Percentiles rank a stretch among this genome's conserved stretches.
phyloP scores from a whole-genome alignment of 2,888 invertebrate genomes.

The Acanthosoma haemorrhoidale region DNA sequence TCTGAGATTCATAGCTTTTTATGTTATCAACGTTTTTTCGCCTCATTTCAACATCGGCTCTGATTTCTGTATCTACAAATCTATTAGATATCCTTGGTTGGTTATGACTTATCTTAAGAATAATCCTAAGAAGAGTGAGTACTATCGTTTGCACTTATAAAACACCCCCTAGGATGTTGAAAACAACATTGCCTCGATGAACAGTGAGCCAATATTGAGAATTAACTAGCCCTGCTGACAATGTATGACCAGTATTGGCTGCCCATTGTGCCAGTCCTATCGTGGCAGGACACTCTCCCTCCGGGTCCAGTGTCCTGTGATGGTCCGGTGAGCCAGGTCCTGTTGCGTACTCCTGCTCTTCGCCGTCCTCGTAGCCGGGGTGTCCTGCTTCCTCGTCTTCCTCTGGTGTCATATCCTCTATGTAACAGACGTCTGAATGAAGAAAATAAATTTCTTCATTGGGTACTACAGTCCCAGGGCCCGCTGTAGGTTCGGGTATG shows the following conservation, averaged over 20 bases:
- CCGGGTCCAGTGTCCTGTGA: background rate
- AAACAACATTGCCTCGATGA: too few relatives aligned
- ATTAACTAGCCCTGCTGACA: background rate
- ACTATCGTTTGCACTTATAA: too few relatives aligned
- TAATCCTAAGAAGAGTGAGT: too few relatives aligned
- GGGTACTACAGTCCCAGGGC: constrained; percentile 21
- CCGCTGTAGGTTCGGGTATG: constrained; percentile 4
- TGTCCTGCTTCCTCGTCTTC: background rate
- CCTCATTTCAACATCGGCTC: too few relatives aligned
- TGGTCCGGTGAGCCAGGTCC: background rate
- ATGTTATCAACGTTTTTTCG: too few relatives aligned
- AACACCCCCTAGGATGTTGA: too few relatives aligned
- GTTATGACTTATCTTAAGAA: too few relatives aligned
- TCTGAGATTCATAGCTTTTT: too few relatives aligned
- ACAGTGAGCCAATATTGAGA: too few relatives aligned
- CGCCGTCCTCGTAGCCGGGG: background rate
- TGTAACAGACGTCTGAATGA: background rate
- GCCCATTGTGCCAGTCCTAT: background rate
- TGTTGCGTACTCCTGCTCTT: background rate
- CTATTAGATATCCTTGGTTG: too few relatives aligned
- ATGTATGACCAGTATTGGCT: background rate
- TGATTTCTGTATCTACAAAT: too few relatives aligned
- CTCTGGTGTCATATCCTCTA: background rate
- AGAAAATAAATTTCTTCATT: constrained; percentile 18
- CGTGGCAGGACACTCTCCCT: background rate